phyloP scores from a whole-genome alignment of 2,113 vertebrate genomes.

The Corythornis cristatus region DNA sequence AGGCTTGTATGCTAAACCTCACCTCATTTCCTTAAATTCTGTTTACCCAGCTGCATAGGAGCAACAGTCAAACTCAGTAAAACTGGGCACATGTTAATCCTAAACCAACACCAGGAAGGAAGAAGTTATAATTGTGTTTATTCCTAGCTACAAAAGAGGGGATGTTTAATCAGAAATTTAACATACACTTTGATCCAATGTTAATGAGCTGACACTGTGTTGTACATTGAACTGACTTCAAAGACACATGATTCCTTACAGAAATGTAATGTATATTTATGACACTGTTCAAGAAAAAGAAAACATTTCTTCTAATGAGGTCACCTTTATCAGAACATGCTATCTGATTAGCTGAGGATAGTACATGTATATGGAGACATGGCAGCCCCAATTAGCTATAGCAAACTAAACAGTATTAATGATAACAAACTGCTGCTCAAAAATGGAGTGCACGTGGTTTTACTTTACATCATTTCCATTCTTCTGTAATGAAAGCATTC shows the following conservation, averaged over 20 bases:
- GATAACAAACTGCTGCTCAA: neutral
- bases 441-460: neutral
- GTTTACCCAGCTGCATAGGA: slow-evolving; percentile 58
- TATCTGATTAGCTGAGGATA: slow-evolving; percentile 9
- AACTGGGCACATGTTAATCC: slow-evolving; percentile 33
- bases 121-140: slow-evolving; percentile 67
- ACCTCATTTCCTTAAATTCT: slow-evolving; percentile 29
- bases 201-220: slow-evolving; percentile 53
- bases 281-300: slow-evolving; percentile 46
- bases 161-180: slow-evolving; percentile 65
- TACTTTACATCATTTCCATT: neutral
- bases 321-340: slow-evolving; percentile 44
- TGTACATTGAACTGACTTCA: slow-evolving; percentile 57
- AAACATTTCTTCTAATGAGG: slow-evolving; percentile 62
- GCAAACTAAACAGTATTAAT: neutral
- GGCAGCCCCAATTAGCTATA: neutral
- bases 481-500: neutral
- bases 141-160: slow-evolving; percentile 45
- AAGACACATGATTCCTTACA: slow-evolving; percentile 49
- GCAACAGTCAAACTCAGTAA: slow-evolving; percentile 32
- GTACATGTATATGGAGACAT: neutral
- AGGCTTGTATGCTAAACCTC: slow-evolving; percentile 1
- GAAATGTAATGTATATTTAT: slow-evolving; percentile 67
- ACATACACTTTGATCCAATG: slow-evolving; percentile 57
- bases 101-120: slow-evolving; percentile 62